Conservation (phyloP, 2,888 invertebrate genomes). For the Nomada fabriciana region DNA sequence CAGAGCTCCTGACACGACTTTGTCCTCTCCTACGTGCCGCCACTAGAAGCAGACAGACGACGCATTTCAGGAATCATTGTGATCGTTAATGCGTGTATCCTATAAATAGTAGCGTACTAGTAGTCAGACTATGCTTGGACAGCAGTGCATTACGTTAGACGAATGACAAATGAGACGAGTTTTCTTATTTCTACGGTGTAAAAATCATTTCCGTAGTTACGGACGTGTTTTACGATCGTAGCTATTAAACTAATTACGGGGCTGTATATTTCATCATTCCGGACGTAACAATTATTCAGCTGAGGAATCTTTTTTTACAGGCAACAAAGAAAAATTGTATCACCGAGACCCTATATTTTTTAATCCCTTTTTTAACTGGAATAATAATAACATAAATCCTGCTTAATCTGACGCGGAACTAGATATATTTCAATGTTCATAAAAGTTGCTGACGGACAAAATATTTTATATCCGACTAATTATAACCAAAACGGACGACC, state of each 20-base stretch:
- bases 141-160: neutral
- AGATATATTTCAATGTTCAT: too few species aligned
- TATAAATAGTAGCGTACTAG: neutral
- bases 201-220: too few species aligned
- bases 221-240: too few species aligned
- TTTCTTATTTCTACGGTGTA: too few species aligned
- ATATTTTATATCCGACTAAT: too few species aligned
- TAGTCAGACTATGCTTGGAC: neutral
- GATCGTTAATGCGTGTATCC: neutral
- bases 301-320: neutral
- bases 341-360: neutral
- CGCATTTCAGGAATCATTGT: neutral
- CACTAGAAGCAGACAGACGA: constrained; percentile 32
- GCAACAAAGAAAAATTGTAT: too few species aligned
- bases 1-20: constrained; percentile 29
- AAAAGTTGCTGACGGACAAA: too few species aligned
- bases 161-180: too few species aligned
- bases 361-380: neutral
- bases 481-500: too few species aligned
- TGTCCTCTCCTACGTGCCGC: constrained; percentile 35
- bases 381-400: too few species aligned
- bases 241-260: too few species aligned
- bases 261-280: neutral
- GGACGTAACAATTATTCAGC: neutral
- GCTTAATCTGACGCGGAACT: too few species aligned